Evolutionary conservation across 2,888 invertebrate species (phyloP), one percentile per base, ranked within the genome.

Genomic region (Exocentrus adspersus): DNA sequence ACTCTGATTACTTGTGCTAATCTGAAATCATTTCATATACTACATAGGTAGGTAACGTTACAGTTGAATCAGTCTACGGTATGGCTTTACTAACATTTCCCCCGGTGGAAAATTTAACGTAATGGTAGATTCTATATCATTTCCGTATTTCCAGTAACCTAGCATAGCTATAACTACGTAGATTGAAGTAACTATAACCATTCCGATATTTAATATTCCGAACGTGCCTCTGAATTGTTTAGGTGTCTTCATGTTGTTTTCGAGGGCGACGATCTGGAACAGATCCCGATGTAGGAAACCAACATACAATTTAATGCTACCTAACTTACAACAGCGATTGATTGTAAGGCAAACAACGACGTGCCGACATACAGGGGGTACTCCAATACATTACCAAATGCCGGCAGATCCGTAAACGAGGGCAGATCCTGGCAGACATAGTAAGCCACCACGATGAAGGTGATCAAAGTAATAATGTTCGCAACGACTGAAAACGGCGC

Each of bases 291-390:
- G n/a, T n/a, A n/a, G n/a, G n/a, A n/a, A n/a, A n/a, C n/a, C n/a
- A n/a, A n/a, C n/a, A 12, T 41, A 12, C 6, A 14, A 14, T 2
- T 16, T 12, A 12, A 2, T 2, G n/a, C n/a, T n/a, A n/a, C n/a
- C n/a, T n/a, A 69, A 86, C 90, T 87, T 81, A 94, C 93, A 82
- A 93, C 92, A 54, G 93, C 93, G 72, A 98, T 97, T 57, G 97
- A 97, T 86, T 98, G 98, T 75, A 98, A 88, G 0, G 98, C 95
- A 81, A 97, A 98, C 51, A 98, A 86, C 0, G 96, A 97, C 0
- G 97, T 98, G 41, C 98, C 97, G 80, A 98, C 97, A 85, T 94
- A 98, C 1, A 98, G 86, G 0, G 98, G 98, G 76, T 95, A 91
- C 57, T 89, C 87, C 28, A 85, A 82, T 1, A 90, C 78, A 7